Base-by-base conservation (phyloP, 2,888 invertebrate species). In the Sipha maydis region DNA sequence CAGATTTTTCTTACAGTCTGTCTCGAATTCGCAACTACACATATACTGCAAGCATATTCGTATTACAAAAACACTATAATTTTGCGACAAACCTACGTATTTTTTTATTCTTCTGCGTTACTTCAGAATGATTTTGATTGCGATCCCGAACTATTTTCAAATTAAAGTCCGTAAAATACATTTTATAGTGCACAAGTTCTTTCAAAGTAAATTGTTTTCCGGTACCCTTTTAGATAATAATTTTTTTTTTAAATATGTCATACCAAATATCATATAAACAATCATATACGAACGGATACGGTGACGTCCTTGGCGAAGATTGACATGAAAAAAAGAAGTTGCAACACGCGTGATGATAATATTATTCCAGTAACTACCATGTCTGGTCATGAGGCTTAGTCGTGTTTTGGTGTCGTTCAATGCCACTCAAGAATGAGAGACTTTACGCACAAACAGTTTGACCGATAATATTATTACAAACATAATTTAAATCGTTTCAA, bases 321-420 rank as follows among this genome's bases (percentile, higher is more conserved):
- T 88, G 86, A 88, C 86, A 88, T 73, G 86, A 82, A 88, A 88
- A 85, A 88, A 88, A 82, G 79, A 80, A 82, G 86, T 88, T 88
- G 86, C 86, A 73, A 88, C 86, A 88, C 80, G 86, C 86, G 67
- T 41, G 86, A 80, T 82, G 80, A 88, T 88, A 80, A 88, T 88
- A 82, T 88, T 80, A 85, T 88, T 88, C 86, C 80, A 88, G 86
- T 88, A 88, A 88, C 86, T 88, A 88, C 86, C 86, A 88, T 88
- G 86, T 88, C 86, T 88, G 86, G 86, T 88, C 86, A 88, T 88
- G 73, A 80, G 80, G 75, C 79, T 88, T 69, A 75, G 80, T 80
- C 86, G 80, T 88, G 80, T 88, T 86, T 88, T 88, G 80, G 86
- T 80, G 79, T 88, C 80, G 86, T 80, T 88, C 86, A 88, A 88